Base-by-base conservation (phyloP, 2,797 vertebrate genomes). In the Rhinogobio ventralis region DNA sequence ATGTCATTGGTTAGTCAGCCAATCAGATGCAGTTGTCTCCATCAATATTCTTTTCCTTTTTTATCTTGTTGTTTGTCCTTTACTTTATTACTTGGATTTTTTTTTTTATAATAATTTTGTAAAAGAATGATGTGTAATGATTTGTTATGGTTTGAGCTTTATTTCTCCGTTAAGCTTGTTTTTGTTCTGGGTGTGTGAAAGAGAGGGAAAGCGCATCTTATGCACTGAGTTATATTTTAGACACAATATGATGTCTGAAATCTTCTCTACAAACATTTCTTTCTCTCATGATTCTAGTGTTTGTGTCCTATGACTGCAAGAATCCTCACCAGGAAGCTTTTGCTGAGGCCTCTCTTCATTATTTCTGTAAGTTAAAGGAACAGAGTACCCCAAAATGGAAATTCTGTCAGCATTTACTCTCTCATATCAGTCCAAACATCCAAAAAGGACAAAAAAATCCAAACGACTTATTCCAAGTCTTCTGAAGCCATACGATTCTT, bases 31-130 rank as follows among this genome's bases (percentile, higher is more conserved):
- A 72, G 45, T 88, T 85, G 79, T 87, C 79, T 85, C 73, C 36
- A 84, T 85, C 82, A 17, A 17, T 23, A 67, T 57, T 30, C 23
- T 53, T 46, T 76, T 51, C 15, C 19, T 13, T 62, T 39, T 81
- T 19, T 30, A 62, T 17, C 53, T 57, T 64, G 36, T 39, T 19
- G 13, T 73, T 71, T 57, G 9, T n/a, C 4, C 46, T 92, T 88
- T 91, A 73, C 53, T 78, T 88, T 85, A 87, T 85, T 64, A 87
- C 72, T 49, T 73, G 86, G 87, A 88, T 73, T 67, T 82, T 87
- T 79, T n/a, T n/a, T n/a, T n/a, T n/a, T n/a, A n/a, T n/a, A 42
- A 89, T 94, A 90, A 93, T 93, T 93, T 90, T 87, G 64, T 83
- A 57, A 46, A 68, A 49, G 5, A 64, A 17, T 80, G 7, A 39